phyloP scores from a whole-genome alignment of 2,797 vertebrate genomes.

The Hypotaenidia okinawae region DNA sequence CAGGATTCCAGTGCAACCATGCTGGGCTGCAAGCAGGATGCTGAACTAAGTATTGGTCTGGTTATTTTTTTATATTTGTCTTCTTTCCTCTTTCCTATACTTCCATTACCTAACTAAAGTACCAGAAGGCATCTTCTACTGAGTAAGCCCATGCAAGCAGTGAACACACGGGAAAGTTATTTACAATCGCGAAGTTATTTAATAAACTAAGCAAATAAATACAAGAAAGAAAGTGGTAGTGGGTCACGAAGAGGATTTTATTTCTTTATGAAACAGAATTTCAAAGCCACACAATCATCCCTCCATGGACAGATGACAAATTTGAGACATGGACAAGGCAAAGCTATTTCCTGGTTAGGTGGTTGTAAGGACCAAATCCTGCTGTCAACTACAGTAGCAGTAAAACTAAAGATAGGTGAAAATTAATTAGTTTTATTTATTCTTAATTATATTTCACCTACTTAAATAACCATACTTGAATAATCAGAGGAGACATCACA shows the following conservation, averaged over 20 bases:
- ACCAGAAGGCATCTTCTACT: background rate
- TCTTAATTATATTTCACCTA: background rate
- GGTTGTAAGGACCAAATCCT: background rate
- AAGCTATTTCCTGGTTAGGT: background rate
- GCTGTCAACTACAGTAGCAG: background rate
- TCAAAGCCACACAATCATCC: background rate
- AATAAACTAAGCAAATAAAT: background rate
- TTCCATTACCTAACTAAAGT: background rate
- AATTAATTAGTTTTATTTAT: background rate
- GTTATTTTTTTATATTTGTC: background rate
- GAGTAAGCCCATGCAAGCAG: background rate
- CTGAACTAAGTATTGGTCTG: background rate
- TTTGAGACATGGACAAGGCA: background rate
- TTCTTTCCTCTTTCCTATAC: background rate
- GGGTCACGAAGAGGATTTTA: background rate
- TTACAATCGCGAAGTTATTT: background rate
- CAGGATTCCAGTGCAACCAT: conserved; percentile 9
- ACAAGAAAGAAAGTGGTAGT: background rate
- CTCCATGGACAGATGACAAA: background rate
- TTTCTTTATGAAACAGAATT: background rate
- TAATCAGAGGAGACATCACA: background rate
- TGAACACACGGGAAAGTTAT: background rate
- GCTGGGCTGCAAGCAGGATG: conserved; percentile 24
- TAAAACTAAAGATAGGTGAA: background rate
- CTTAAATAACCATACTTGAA: background rate